Conservation (phyloP, 64 coral and sea anemone genomes). For the Actinia tenebrosa region DNA sequence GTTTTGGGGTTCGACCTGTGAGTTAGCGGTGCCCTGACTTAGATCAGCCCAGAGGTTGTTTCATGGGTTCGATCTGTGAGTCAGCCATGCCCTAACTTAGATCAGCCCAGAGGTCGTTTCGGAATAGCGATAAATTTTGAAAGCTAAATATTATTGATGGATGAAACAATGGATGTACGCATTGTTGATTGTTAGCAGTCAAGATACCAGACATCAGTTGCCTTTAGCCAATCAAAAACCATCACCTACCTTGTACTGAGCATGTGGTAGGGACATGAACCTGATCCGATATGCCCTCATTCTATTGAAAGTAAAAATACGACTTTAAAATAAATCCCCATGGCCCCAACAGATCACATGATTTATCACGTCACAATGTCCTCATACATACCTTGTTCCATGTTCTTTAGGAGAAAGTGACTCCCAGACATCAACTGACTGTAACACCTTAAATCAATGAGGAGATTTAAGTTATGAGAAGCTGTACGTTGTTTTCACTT, state of each 20-base stretch:
- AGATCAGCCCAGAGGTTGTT: too few species aligned
- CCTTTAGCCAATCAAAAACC: too few species aligned
- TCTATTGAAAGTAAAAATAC: background rate
- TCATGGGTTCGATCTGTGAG: too few species aligned
- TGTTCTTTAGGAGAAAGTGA: slow-evolving; percentile 63
- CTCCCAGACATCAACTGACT: slow-evolving; percentile 81
- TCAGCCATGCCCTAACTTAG: too few species aligned
- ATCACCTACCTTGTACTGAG: slow-evolving; percentile 26
- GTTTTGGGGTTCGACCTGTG: too few species aligned
- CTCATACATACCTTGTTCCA: slow-evolving; percentile 33
- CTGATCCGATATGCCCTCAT: slow-evolving; percentile 25
- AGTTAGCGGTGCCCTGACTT: too few species aligned
- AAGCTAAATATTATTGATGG: too few species aligned
- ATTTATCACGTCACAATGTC: background rate
- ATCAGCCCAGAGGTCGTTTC: too few species aligned
- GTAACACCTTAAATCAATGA: slow-evolving; percentile 41
- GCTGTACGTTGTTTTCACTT: background rate
- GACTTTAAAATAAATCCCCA: background rate
- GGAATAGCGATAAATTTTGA: too few species aligned
- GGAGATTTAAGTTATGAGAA: background rate
- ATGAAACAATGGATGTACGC: too few species aligned
- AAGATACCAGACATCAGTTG: too few species aligned
- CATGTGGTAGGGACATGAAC: slow-evolving; percentile 27
- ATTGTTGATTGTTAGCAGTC: too few species aligned
- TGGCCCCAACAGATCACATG: background rate